These are phyloP conservation scores for Brachycybe producta DNA, from an alignment of 2,888 invertebrate species.

Conservation along the genomic window DNA sequence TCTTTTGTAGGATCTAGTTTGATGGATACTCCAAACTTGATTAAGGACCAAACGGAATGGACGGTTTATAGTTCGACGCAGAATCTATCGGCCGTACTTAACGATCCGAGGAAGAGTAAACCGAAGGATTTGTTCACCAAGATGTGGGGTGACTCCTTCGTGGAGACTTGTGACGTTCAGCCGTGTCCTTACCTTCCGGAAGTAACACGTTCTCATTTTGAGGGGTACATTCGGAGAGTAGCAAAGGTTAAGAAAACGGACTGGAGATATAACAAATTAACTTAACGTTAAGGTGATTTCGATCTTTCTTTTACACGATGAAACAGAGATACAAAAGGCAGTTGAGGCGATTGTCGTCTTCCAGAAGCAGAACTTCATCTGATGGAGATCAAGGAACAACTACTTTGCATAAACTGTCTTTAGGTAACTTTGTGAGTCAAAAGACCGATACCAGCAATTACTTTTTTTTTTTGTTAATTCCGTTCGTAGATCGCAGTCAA, in stretches of 20 bases:
- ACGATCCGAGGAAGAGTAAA: slow-evolving; percentile 85
- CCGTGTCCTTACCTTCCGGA: slow-evolving; percentile 70
- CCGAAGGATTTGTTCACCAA: slow-evolving; percentile 76
- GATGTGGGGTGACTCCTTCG: slow-evolving; percentile 93
- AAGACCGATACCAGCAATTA: neutral
- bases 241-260: slow-evolving; percentile 27
- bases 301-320: neutral
- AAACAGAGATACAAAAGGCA: slow-evolving; percentile 12
- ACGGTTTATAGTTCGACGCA: slow-evolving; percentile 82
- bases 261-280: slow-evolving; percentile 8
- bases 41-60: slow-evolving; percentile 41
- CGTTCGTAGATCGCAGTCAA: slow-evolving; percentile 29
- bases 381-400: neutral
- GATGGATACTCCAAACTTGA: neutral
- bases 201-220: slow-evolving; percentile 70
- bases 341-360: neutral
- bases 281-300: neutral
- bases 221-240: slow-evolving; percentile 65
- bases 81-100: slow-evolving; percentile 87
- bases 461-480: neutral
- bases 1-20: neutral
- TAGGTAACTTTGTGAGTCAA: no score
- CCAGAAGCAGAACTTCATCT: neutral
- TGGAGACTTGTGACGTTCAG: slow-evolving; percentile 60
- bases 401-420: no score